Base-by-base conservation (phyloP, 2,888 invertebrate genomes). In the Drosophila kanekoi region DNA sequence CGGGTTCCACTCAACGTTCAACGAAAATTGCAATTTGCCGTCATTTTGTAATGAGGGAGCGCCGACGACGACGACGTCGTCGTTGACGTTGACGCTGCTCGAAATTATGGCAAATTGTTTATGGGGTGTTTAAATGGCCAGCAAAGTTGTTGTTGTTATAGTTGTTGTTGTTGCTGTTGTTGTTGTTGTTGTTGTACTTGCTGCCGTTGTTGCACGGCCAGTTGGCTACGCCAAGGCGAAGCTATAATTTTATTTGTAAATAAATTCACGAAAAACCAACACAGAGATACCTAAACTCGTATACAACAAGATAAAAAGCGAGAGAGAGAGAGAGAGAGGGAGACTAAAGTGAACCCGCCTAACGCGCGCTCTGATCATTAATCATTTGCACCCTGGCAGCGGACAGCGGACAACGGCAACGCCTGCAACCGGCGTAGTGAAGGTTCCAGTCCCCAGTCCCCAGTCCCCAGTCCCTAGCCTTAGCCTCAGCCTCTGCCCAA, bases 1-100 rank as follows among this genome's bases (percentile, higher is more conserved):
- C 85, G 81, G 87, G 85, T 53, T 70, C 62, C 71, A 74, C 75
- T 75, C 72, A 65, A 69, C 79, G 58, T 68, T 78, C 86, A 70
- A 81, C 87, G 82, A 84, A 88, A 84, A 86, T 88, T 86, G 85
- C 85, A 85, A 85, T 85, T 85, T 85, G 85, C 85, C 85, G 88
- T 88, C 88, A 85, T 85, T 85, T 88, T 85, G 87, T 85, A 85
- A 85, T 85, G 87, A 88, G 87, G 81, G 85, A 83, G 83, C 83
- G 87, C 86, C 81, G 74, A 59, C 72, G 62, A 59, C 56, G 63
- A 51, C 72, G 44, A 35, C 61, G 49, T 44, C 45, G 38, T 51
- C 65, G 63, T 71, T 45, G 61, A 49, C 68, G 79, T 79, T 79
- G 73, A 79, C 84, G 87, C 81, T 73, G 76, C 76, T 75, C 86